phyloP scores from a whole-genome alignment of 2,888 invertebrate species.

The Ephialtes manifestator region DNA sequence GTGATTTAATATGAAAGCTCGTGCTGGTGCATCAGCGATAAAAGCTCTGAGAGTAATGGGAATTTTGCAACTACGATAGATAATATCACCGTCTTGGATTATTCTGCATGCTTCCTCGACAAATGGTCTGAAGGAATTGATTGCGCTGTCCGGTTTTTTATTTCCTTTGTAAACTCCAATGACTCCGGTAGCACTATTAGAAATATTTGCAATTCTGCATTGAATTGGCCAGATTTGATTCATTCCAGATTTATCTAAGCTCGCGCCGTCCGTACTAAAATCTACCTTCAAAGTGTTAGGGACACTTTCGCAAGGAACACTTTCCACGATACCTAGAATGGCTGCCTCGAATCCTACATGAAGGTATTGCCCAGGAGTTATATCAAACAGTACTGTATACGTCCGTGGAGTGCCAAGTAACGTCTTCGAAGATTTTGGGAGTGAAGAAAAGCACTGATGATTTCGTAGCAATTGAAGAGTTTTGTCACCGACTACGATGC shows the following conservation, averaged over 20 bases:
- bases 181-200: too few species aligned
- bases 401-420: background rate
- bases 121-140: too few species aligned
- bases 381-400: background rate
- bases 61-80: too few species aligned
- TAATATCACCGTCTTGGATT: too few species aligned
- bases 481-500: background rate
- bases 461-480: background rate
- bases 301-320: background rate
- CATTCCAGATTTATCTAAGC: conserved; percentile 1
- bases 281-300: background rate
- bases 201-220: conserved; percentile 43
- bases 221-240: conserved; percentile 59
- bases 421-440: conserved; percentile 3
- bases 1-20: too few species aligned
- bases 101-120: too few species aligned
- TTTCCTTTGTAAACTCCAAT: too few species aligned
- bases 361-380: conserved; percentile 13
- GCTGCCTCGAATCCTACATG: background rate
- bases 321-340: background rate
- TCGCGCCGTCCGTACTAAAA: conserved; percentile 6
- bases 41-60: too few species aligned
- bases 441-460: background rate
- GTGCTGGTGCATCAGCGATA: too few species aligned
- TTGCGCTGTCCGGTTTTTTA: too few species aligned